Base-by-base conservation (phyloP, 2,888 invertebrate genomes). In the Dioctria rufipes region DNA sequence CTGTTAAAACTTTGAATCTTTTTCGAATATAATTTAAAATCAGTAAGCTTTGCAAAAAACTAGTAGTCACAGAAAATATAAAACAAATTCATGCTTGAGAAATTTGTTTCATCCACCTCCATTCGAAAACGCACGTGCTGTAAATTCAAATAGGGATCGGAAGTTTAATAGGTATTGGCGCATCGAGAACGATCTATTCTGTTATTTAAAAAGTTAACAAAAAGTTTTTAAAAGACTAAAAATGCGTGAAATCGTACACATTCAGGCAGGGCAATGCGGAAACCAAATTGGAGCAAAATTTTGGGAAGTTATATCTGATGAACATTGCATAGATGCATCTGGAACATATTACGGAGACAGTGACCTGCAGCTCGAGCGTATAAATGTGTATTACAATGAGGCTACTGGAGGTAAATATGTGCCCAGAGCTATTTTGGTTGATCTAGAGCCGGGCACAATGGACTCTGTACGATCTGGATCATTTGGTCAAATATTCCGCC, bases 231-330 rank as follows among this genome's bases (percentile, higher is more conserved):
- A 49, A 46, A 69, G 25, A 69, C 5, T 3, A 37, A 93, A 92
- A 91, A 98, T 98, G 98, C 94, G 98, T 91, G 98, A 98, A 93
- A 97, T 98, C 89, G 96, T 98, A 85, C 97, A 97, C 89, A 93
- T 98, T 86, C 98, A 98, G 90, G 94, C 96, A 85, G 98, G 97
- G 85, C 97, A 97, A 90, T 97, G 97, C 90, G 98, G 97, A 84
- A 98, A 98, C 91, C 97, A 98, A 91, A 97, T 98, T 90, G 97
- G 97, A 87, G 96, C 97, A 86, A 97, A 97, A 93, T 96, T 96
- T 92, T 97, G 96, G 97, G 97, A 97, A 91, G 96, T 97, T 85
- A 97, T 98, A 91, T 97, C 97, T 81, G 96, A 97, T 88, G 97
- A 97, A 90, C 97, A 97, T 89, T 96, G 96, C 87, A 97, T 97